A percentile compares a stretch with the other conserved stretches of the same genome.
phyloP scores from a whole-genome alignment of 2,113 vertebrate species.

The Beaufortia kweichowensis region DNA sequence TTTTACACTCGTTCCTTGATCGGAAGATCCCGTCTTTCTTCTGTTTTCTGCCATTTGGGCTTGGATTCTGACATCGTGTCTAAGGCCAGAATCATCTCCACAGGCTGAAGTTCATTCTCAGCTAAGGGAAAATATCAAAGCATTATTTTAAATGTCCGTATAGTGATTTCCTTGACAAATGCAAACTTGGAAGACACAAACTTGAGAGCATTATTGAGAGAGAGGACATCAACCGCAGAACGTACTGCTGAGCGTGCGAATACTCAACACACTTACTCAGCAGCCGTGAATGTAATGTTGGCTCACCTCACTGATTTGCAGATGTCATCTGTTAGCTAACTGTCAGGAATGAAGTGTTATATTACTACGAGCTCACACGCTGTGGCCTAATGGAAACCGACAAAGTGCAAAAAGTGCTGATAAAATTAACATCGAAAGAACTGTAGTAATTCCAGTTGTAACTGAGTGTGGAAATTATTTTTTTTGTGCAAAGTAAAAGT shows the following conservation, averaged over 20 bases:
- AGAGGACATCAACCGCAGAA: neutral
- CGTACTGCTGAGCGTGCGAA: conserved; percentile 9
- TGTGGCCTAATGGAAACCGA: neutral
- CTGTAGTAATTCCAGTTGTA: neutral
- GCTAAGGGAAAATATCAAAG: conserved; percentile 23
- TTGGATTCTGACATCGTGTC: conserved; percentile 51
- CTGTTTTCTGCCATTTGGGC: conserved; percentile 27
- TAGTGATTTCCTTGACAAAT: neutral
- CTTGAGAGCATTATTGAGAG: neutral
- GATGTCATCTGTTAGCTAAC: conserved; percentile 21
- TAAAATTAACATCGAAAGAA: neutral
- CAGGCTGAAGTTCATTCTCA: conserved; percentile 51
- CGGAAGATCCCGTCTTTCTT: conserved; percentile 31
- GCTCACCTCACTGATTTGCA: neutral
- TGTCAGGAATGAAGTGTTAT: conserved; percentile 1
- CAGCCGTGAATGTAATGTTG: neutral
- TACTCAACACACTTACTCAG: conserved; percentile 25
- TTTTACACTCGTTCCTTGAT: conserved; percentile 55
- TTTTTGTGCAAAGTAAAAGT: neutral
- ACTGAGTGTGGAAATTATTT: neutral
- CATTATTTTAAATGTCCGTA: neutral
- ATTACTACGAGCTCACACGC: neutral
- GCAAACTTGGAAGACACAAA: neutral
- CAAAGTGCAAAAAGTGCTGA: neutral
- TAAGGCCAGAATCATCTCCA: conserved; percentile 64